Base-by-base conservation (phyloP, 2,888 invertebrate species). In the Mesoligia furuncula region DNA sequence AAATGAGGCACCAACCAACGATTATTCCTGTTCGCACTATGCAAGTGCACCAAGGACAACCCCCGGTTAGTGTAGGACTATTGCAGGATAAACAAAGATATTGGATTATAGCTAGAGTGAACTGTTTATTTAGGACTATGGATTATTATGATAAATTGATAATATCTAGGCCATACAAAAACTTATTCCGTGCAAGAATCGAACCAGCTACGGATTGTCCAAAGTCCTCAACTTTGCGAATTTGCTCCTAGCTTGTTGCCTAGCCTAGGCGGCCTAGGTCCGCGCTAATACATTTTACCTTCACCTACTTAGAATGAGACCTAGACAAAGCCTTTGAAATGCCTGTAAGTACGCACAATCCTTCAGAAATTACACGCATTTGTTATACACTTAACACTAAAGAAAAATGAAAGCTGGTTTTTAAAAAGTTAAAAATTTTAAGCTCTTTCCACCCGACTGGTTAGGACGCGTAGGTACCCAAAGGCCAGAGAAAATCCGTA, bases 241-340 rank as follows among this genome's bases (percentile, higher is more conserved):
- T 77, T 24, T 24, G 15, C 5, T 61, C 6, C 2, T 36, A 20
- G 24, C 27, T n/a, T 51, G 59, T 70, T 73, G 42, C 59, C 72
- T 8, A 79, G 59, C 15, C 51, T 54, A 71, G 31, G 5, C 4
- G 17, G 1, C n/a, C 67, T 77, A 73, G 45, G 42, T 66, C 27
- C 27, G 15, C 51, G 36, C 73, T 84, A 84, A 84, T 84, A 73
- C 64, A 15, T 70, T 45, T 73, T 51, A 84, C 84, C 84, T 84
- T 84, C 70, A 62, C 84, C 79, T 31, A 79, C 70, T 65, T 75
- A 20, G 1, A 69, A 65, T 51, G 36, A 70, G 71, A 83, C 67
- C 75, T 70, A 76, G 70, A 68, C 54, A 85, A 86, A 84, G 80
- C 80, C 79, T 65, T 78, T 84, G 59, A 78, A 85, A 84, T 85